Base-by-base conservation (phyloP, 2,113 vertebrate genomes). In the Siniperca knerii region DNA sequence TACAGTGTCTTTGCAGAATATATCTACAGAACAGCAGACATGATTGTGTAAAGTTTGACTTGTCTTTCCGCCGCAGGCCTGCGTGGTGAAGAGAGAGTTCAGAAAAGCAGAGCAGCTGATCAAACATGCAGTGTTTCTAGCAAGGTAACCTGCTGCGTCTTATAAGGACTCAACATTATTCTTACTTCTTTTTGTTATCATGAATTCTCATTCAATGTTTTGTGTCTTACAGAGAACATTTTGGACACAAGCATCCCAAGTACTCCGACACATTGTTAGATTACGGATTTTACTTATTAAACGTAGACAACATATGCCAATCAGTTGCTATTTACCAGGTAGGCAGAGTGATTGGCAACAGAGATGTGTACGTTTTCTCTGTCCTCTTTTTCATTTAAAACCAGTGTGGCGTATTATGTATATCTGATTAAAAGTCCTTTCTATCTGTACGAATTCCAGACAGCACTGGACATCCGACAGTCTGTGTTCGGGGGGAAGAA, bases 281-380 rank as follows among this genome's bases (percentile, higher is more conserved):
- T 95, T 99, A 99, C 81, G 98, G 98, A 66, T 99, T 99, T 97
- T 99, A 99, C 94, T 94, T 99, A 86, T 96, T 99, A 91, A 99
- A 99, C 46, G 98, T 99, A 95, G 98, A 99, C 95, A 99, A 99
- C 91, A 99, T 99, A 89, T 99, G 98, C 95, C 98, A 99, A 46
- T 99, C 98, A 20, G 98, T 99, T 88, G 97, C 98, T 73, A 99
- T 99, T 95, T 99, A 99, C 94, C 98, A 99, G 98, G 98, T 98
- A 82, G 60, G 85, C 35, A 0, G 35, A 16, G 16, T 10, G 15
- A 33, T 58, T 15, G 0, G 8, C 20, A 29, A 29, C 25, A n/a
- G 4, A 16, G 23, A 8, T 1, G 13, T 35, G 11, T 33, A 5
- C 2, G 29, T 62, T 25, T 75, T 35, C 6, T 20, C 4, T 40